phyloP scores from a whole-genome alignment of 2,888 invertebrate genomes.

The Amaurobius ferox region DNA sequence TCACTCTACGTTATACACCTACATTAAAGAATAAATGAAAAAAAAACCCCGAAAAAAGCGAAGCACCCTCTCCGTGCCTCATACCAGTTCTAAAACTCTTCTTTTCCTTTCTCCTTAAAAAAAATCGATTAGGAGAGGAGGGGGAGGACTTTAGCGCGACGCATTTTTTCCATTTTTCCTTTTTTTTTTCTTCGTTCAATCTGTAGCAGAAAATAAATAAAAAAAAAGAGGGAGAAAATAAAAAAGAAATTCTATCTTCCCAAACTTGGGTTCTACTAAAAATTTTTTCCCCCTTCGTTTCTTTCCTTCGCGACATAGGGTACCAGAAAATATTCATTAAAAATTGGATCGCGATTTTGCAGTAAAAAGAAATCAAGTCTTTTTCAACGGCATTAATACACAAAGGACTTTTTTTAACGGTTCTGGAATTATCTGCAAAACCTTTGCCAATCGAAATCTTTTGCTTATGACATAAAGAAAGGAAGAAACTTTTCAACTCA shows the following conservation, averaged over 20 bases:
- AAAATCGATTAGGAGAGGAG: conserved; percentile 62
- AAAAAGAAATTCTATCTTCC: conserved; percentile 51
- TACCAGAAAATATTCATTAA: conserved; percentile 68
- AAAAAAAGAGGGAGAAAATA: conserved; percentile 16
- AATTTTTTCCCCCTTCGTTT: conserved; percentile 23
- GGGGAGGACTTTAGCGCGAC: conserved; percentile 27
- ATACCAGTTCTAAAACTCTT: conserved; percentile 40
- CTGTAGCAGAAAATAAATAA: conserved; percentile 55
- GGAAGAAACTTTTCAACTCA: not conserved
- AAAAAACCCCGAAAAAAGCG: conserved; percentile 24
- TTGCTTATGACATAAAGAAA: not conserved
- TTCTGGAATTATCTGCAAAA: conserved; percentile 4
- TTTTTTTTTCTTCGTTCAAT: conserved; percentile 39
- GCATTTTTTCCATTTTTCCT: conserved; percentile 10
- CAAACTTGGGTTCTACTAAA: conserved; percentile 53
- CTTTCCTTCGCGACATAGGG: conserved; percentile 8
- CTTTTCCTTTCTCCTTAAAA: conserved; percentile 64
- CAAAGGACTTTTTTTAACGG: conserved; percentile 21
- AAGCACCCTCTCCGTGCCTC: conserved; percentile 1
- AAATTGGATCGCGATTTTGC: conserved; percentile 43
- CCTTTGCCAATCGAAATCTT: not conserved
- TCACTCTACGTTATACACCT: conserved; percentile 46
- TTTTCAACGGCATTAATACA: conserved; percentile 60
- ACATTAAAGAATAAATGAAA: conserved; percentile 52
- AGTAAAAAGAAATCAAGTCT: conserved; percentile 42